A percentile compares a stretch with the other conserved stretches of the same genome.
phyloP scores from a whole-genome alignment of 2,888 invertebrate species.

The Cotesia congregata region DNA sequence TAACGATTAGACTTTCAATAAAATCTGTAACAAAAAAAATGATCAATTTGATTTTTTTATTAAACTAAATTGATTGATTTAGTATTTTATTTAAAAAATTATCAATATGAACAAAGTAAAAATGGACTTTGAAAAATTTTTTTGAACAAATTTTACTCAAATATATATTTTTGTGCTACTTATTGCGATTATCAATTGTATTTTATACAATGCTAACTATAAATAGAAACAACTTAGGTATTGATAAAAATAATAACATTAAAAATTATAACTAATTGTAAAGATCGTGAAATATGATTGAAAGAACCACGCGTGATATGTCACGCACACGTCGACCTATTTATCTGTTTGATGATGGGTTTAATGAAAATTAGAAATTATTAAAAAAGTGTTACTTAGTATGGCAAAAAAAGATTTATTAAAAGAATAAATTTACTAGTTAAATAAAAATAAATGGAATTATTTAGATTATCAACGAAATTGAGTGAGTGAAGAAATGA shows the following conservation, averaged over 20 bases:
- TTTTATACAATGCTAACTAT: neutral
- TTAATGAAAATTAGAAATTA: constrained; percentile 56
- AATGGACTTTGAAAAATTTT: too few relatives aligned
- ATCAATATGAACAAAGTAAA: too few relatives aligned
- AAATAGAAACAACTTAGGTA: neutral
- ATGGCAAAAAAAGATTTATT: neutral
- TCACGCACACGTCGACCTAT: constrained; percentile 24
- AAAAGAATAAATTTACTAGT: neutral
- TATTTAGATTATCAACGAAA: neutral
- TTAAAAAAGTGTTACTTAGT: constrained; percentile 46
- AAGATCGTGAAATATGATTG: constrained; percentile 4
- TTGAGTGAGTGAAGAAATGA: neutral
- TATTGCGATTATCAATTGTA: too few relatives aligned
- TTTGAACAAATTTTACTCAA: too few relatives aligned
- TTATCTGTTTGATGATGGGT: constrained; percentile 50
- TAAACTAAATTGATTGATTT: neutral
- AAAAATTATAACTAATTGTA: neutral
- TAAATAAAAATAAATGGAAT: neutral
- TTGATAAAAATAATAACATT: neutral
- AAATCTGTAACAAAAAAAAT: constrained; percentile 37
- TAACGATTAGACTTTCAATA: neutral
- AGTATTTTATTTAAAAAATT: too few relatives aligned
- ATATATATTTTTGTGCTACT: too few relatives aligned
- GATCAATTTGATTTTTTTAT: neutral
- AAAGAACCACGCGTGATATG: constrained; percentile 1